These are phyloP conservation scores for Augochlora pura DNA, from an alignment of 1,140 invertebrate species.

Conservation along the genomic window DNA sequence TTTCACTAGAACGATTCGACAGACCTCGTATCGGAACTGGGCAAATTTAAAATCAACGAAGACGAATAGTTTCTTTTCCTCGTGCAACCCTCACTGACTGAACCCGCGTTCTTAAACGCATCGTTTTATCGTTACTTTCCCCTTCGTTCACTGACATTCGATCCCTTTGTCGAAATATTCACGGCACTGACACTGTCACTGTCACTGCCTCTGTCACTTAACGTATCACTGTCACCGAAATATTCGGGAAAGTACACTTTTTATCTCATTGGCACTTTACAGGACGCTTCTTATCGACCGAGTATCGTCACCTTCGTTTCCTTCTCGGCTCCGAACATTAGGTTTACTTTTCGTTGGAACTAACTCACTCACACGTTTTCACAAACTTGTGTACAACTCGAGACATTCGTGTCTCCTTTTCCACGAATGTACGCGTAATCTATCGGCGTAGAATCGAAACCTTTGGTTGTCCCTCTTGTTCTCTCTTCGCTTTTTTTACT, in stretches of 20 bases:
- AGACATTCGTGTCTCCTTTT: constrained; percentile 7
- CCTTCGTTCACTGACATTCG: constrained; percentile 36
- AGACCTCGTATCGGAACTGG: neutral
- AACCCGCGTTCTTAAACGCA: constrained; percentile 28
- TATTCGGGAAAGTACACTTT: constrained; percentile 1
- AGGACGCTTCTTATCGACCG: constrained; percentile 30
- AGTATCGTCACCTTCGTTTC: constrained; percentile 28
- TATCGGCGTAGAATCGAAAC: constrained; percentile 26
- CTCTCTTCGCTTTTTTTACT: neutral
- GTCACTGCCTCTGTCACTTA: neutral
- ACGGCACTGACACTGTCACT: neutral
- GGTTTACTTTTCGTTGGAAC: constrained; percentile 30
- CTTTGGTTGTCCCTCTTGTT: neutral
- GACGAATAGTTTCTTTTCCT: constrained; percentile 37
- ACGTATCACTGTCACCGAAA: neutral
- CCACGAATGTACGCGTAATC: constrained; percentile 16
- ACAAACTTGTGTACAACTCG: too few relatives aligned
- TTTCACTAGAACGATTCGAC: neutral
- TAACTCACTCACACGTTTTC: constrained; percentile 1
- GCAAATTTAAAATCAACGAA: constrained; percentile 24
- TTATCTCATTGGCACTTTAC: constrained; percentile 10
- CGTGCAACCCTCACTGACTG: constrained; percentile 14
- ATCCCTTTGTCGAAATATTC: neutral
- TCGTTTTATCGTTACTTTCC: constrained; percentile 5
- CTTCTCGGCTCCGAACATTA: constrained; percentile 21